These are phyloP conservation scores for Plagodis pulveraria DNA, from an alignment of 2,888 invertebrate genomes.

Conservation along the genomic window DNA sequence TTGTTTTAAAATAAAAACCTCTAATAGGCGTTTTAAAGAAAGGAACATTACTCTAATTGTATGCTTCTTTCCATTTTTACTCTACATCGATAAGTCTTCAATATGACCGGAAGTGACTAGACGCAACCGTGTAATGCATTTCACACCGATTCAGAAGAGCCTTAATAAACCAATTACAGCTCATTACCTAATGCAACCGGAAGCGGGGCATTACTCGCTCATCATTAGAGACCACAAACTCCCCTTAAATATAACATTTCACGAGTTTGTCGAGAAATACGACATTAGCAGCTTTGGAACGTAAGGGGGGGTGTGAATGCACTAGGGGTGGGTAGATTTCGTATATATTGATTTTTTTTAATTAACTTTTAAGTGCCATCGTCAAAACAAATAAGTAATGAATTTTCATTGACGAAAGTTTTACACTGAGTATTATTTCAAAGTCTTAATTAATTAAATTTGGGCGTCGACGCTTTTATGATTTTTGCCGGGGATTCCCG, in stretches of 20 bases:
- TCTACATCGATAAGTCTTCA: constrained; percentile 31
- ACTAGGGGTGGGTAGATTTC: constrained; percentile 15
- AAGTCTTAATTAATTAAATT: too few species aligned
- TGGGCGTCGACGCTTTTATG: too few species aligned
- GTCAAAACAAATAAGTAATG: too few species aligned
- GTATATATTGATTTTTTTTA: neutral
- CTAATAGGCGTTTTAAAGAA: neutral
- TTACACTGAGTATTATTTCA: too few species aligned
- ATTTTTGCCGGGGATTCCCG: too few species aligned
- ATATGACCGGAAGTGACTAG: constrained; percentile 52
- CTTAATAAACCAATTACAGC: constrained; percentile 80
- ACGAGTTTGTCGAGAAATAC: constrained; percentile 62
- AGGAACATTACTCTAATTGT: constrained; percentile 15
- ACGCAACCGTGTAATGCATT: constrained; percentile 63
- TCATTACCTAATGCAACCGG: constrained; percentile 81
- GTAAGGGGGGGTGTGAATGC: constrained; percentile 12
- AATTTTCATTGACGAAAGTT: too few species aligned
- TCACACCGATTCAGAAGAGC: constrained; percentile 66
- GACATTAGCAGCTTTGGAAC: constrained; percentile 48
- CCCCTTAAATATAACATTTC: constrained; percentile 71
- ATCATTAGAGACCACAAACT: constrained; percentile 77
- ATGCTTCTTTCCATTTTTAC: constrained; percentile 20
- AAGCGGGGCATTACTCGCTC: constrained; percentile 76
- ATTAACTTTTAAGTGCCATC: too few species aligned
- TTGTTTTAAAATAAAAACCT: neutral